Evolutionary conservation across 2,797 vertebrate genomes (phyloP), one percentile per base, ranked within the genome.

Genomic region (Sparidentex hasta): DNA sequence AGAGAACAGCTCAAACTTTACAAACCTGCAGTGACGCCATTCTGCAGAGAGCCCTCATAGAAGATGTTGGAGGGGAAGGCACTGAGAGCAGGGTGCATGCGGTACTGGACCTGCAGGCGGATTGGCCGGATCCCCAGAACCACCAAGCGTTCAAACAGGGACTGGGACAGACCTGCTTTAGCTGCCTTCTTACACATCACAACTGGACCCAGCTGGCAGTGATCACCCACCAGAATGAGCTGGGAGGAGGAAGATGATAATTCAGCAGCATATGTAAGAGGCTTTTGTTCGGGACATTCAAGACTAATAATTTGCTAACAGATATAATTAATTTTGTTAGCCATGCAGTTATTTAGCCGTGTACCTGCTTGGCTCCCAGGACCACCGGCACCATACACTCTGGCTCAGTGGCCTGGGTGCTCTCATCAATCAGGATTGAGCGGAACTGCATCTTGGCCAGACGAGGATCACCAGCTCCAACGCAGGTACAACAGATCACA

Each of bases 111-210:
- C 89, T 99, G 98, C 69, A 99, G 94, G 63, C 98, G 98, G 75
- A 99, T 99, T 2, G 98, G 98, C 13, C 98, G 95, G 79, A 99
- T 99, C 38, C 98, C 98, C 87, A 99, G 94, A 27, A 99, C 98
- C 92, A 99, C 98, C 66, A 99, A 90, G n/a, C 98, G 93, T 90
- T 99, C 98, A 0, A 99, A 99, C 33, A 99, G 95, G 0, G 98
- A 99, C 93, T 99, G 98, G 0, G 98, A 99, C 27, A 99, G 94
- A 4, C 98, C 98, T 0, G 98, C 98, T 88, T 99, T 99, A 0
- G 98, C 98, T 0, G 98, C 98, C 79, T 99, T 99, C 94, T 99
- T 99, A 81, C 98, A 99, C 98, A 99, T 99, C 84, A 99, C 98
- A 58, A 99, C 98, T 0, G 98, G 98, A 3, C 98, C 98, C 51